These are phyloP conservation scores for Mesorhabditis spiculigera DNA, from an alignment of 2,888 invertebrate genomes.

Conservation along the genomic window DNA sequence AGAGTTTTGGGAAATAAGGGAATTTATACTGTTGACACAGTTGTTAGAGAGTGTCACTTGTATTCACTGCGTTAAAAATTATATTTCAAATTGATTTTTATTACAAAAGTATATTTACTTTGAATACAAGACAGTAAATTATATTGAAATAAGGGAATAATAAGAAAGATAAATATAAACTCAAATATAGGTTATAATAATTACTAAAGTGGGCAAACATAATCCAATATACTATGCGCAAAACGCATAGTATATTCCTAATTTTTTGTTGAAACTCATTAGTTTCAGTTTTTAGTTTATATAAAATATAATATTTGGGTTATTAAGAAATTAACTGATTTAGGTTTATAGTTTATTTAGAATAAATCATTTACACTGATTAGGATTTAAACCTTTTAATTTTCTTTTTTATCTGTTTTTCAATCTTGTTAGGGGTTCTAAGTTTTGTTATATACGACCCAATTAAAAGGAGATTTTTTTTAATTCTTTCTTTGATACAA, in stretches of 20 bases:
- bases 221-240: no score
- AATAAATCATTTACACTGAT: slow-evolving; percentile 44
- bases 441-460: slow-evolving; percentile 37
- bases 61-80: no score
- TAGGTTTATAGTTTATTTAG: slow-evolving; percentile 46
- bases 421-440: slow-evolving; percentile 30
- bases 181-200: slow-evolving; percentile 43
- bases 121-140: no score
- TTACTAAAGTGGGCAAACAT: slow-evolving; percentile 6
- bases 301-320: slow-evolving; percentile 44
- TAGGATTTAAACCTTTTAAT: slow-evolving; percentile 24
- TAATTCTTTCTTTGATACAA: slow-evolving; percentile 38
- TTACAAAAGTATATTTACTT: no score
- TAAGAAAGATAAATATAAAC: slow-evolving; percentile 34
- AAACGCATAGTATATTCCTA: no score
- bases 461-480: slow-evolving; percentile 38
- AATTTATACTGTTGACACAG: no score
- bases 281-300: slow-evolving; percentile 35
- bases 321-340: slow-evolving; percentile 32
- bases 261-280: neutral
- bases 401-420: slow-evolving; percentile 35
- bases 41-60: no score
- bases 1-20: no score
- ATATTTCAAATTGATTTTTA: no score
- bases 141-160: slow-evolving; percentile 10